phyloP scores from a whole-genome alignment of 2,113 vertebrate genomes.

The Cichladusa arquata region DNA sequence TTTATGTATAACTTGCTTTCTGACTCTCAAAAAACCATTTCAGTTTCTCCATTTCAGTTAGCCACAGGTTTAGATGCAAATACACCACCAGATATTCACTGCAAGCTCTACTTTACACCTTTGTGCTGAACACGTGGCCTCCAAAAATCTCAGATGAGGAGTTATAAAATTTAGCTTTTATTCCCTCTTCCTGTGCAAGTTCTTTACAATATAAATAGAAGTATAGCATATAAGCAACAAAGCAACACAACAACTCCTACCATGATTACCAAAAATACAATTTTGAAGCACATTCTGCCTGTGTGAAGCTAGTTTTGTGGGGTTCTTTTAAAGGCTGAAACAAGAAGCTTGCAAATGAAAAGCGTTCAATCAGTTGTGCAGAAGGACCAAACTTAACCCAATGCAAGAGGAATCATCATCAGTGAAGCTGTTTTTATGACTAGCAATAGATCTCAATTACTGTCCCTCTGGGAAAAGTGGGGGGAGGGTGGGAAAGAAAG shows the following conservation, averaged over 20 bases:
- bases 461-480: background rate
- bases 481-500: constrained; percentile 53
- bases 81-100: background rate
- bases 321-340: background rate
- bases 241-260: background rate
- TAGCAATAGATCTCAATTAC: background rate
- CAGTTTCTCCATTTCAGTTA: background rate
- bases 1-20: background rate
- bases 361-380: background rate
- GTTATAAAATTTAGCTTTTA: background rate
- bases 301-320: background rate
- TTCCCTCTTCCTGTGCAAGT: background rate
- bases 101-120: background rate
- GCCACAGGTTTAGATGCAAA: background rate
- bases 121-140: background rate
- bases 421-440: background rate
- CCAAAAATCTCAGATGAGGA: background rate
- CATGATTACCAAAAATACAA: background rate
- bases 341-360: background rate
- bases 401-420: background rate
- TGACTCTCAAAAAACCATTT: background rate
- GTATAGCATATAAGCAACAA: background rate
- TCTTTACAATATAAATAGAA: background rate
- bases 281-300: background rate
- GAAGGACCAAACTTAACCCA: background rate